Evolutionary conservation across 2,797 vertebrate species (phyloP), one percentile per base, ranked within the genome.

Genomic region (Scolopax bukidnonensis): DNA sequence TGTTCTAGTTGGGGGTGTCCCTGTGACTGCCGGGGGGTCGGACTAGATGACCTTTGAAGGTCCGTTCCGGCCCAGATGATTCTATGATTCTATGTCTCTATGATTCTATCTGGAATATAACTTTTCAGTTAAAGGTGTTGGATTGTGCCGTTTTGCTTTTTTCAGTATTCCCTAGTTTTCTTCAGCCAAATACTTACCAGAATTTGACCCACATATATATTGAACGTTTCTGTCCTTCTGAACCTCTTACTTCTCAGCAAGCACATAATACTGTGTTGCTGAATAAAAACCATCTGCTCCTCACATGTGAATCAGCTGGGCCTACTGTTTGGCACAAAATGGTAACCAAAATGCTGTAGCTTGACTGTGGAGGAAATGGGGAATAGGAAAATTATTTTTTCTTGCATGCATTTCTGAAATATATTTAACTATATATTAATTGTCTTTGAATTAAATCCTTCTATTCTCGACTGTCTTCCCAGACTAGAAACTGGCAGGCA

Each of bases 391-490:
- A 89, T 67, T 36, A 69, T 64, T 94, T 86, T 53, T 57, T 92
- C 60, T 84, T 33, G 11, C 51, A 21, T 83, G 40, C 3, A 12
- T 90, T 93, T 93, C 25, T 84, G 61, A 91, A 92, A 81, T 89
- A 64, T 19, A 59, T 93, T 74, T 92, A 64, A 65, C 63, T 84
- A 16, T 76, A 25, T 89, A 78, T 92, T 95, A 71, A 80, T 92
- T 90, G 84, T 80, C 60, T 65, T 80, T 13, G 4, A 83, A 69
- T 86, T 81, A 96, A 96, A 90, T 88, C 76, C 60, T 92, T 89
- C 25, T 65, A 43, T 94, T 96, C 89, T 84, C 89, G 88, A 82
- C 93, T 92, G 43, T 87, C 84, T 94, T 94, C 87, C 84, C 67
- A 60, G 78, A 88, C 84, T 78, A 23, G 27, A 89, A 38, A n/a